These are phyloP conservation scores for Asarcornis scutulata DNA, from an alignment of 2,113 vertebrate genomes.

Conservation along the genomic window DNA sequence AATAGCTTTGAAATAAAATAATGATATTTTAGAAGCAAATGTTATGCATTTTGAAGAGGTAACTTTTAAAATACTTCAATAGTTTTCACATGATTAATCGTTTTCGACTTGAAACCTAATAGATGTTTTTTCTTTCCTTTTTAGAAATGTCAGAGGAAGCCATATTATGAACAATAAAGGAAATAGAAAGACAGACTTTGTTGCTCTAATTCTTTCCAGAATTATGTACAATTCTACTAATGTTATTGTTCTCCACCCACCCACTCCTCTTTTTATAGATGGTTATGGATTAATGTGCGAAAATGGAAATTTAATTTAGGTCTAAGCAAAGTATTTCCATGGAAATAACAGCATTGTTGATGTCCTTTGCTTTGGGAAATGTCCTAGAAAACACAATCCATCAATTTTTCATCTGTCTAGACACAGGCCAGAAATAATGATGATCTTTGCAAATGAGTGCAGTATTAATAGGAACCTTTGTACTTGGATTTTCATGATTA, in stretches of 20 bases:
- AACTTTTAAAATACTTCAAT: conserved; percentile 65
- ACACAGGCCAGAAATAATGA: conserved; percentile 10
- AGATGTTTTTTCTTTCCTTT: conserved; percentile 50
- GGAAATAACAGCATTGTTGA: conserved; percentile 39
- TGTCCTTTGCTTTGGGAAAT: conserved; percentile 30
- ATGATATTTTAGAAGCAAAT: conserved; percentile 50
- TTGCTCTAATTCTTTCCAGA: conserved; percentile 58
- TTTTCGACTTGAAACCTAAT: conserved; percentile 44
- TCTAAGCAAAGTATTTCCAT: conserved; percentile 3
- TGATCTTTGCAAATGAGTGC: background rate
- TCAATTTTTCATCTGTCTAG: conserved; percentile 41
- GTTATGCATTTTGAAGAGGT: conserved; percentile 49
- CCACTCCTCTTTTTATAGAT: conserved; percentile 27
- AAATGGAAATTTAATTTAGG: conserved; percentile 52
- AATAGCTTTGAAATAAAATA: conserved; percentile 52
- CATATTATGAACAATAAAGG: conserved; percentile 57
- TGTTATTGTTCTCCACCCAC: conserved; percentile 10
- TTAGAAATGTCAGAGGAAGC: conserved; percentile 66
- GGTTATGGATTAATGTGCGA: conserved; percentile 47
- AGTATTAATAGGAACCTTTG: background rate
- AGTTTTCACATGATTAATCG: conserved; percentile 48
- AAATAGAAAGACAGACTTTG: conserved; percentile 25
- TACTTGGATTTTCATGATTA: background rate
- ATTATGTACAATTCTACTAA: conserved; percentile 68
- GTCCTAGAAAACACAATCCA: conserved; percentile 24